Base-by-base conservation (phyloP, 2,797 vertebrate genomes). In the Linurgus olivaceus region DNA sequence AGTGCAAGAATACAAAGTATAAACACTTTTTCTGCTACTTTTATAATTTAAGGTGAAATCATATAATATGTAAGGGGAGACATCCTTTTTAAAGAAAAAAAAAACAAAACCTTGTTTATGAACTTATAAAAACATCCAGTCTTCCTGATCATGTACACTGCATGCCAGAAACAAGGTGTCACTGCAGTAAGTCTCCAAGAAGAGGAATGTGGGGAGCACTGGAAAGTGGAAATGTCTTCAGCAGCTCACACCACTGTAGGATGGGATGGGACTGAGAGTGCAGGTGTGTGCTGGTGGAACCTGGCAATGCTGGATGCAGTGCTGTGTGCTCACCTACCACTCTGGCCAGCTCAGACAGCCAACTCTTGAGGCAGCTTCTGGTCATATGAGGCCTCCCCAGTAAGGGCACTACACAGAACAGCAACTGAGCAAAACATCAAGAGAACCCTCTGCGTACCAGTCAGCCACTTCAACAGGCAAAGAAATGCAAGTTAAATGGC, bases 351-450 rank as follows among this genome's bases (percentile, higher is more conserved):
- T 59, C 33, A 52, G 5, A 7, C 1, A 70, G 10, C 31, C 31
- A 14, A 8, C 38, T 50, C 52, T 13, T 61, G 17, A 79, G 35
- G 29, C 37, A 75, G 71, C 47, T 59, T 68, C 38, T 75, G 33
- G 24, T 71, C 45, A 1, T 8, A 18, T 0, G 13, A 79, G 33
- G 28, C 24, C 31, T 50, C 51, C 47, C 42, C 50, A 40, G 31
- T 4, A 33, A 0, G 4, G 47, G 20, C 66, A 21, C 38, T 57
- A 54, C 24, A 13, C 2, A 5, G 4, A 88, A 54, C 0, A 2
- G 51, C 1, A 1, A 61, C 13, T 25, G 40, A 80, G 24, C 20
- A 73, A 48, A 55, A 35, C 51, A 85, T 28, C 31, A 37, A 59
- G 28, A 78, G 17, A 5, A 51, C 2, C 6, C 13, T 65, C 2